Conservation (phyloP, 2,113 vertebrate species). For the Coreoperca whiteheadi region DNA sequence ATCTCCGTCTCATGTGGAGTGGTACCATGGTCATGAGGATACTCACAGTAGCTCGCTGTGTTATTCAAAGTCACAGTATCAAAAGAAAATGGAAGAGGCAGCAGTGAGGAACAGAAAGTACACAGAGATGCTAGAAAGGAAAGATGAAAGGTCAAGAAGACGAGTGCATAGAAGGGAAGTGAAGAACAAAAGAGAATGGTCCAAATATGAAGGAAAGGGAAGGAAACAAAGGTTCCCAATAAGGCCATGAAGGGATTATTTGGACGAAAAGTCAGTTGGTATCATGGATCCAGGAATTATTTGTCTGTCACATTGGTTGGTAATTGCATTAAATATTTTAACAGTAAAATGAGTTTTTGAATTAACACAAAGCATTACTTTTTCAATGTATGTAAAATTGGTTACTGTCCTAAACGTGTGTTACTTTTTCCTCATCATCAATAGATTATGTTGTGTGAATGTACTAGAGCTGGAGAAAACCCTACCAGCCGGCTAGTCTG, state of each 20-base stretch:
- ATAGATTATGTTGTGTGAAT: neutral
- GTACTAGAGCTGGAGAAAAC: neutral
- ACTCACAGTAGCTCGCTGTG: neutral
- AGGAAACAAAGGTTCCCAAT: neutral
- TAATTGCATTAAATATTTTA: neutral
- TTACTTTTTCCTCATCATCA: neutral
- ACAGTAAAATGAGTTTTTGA: neutral
- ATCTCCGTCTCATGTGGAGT: neutral
- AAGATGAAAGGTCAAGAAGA: slow-evolving; percentile 37
- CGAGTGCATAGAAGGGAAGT: slow-evolving; percentile 1
- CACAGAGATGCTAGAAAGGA: slow-evolving; percentile 11
- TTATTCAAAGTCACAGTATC: slow-evolving; percentile 39
- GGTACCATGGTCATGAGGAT: slow-evolving; percentile 23
- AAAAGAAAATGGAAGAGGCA: slow-evolving; percentile 36
- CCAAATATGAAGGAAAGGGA: slow-evolving; percentile 2
- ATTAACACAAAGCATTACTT: neutral
- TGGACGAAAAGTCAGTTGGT: neutral
- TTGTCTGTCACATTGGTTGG: neutral
- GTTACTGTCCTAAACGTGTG: neutral
- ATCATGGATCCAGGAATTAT: neutral
- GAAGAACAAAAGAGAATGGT: neutral
- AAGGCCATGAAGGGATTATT: neutral
- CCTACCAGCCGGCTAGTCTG: neutral
- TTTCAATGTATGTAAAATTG: no score
- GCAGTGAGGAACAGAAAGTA: slow-evolving; percentile 25